Conservation (phyloP, 2,113 vertebrate species). For the Megaceryle torquata region DNA sequence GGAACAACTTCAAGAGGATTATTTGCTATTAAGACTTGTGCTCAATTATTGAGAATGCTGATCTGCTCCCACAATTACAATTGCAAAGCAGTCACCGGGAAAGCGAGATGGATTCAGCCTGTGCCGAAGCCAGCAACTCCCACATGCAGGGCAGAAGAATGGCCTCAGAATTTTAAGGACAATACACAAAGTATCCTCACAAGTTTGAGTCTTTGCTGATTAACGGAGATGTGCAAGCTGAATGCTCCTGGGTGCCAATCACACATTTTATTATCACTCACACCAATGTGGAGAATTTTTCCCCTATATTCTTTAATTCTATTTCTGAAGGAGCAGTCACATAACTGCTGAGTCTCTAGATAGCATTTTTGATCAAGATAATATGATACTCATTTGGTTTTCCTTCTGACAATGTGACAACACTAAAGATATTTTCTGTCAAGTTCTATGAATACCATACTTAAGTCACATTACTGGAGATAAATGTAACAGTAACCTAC, state of each 20-base stretch:
- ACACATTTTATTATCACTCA: background rate
- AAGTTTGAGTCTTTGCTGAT: background rate
- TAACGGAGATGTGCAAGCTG: background rate
- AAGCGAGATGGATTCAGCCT: background rate
- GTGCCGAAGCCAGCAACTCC: background rate
- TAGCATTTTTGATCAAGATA: background rate
- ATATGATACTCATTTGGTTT: background rate
- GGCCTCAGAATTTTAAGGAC: background rate
- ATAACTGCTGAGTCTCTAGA: background rate
- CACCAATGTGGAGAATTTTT: background rate
- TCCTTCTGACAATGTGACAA: background rate
- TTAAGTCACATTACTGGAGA: background rate
- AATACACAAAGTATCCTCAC: background rate
- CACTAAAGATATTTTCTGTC: background rate
- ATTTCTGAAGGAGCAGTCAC: background rate
- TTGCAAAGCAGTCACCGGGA: background rate
- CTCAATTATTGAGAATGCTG: conserved; percentile 2
- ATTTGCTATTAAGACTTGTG: conserved; percentile 43
- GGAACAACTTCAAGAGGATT: conserved; percentile 49
- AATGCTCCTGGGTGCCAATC: background rate
- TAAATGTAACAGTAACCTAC: background rate
- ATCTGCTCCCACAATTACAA: conserved; percentile 6
- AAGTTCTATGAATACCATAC: background rate
- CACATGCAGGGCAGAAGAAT: background rate
- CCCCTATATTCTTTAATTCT: background rate